Evolutionary conservation across 2,888 invertebrate species (phyloP), one percentile per base, ranked within the genome.

Genomic region (Sylvicola fuscatus): DNA sequence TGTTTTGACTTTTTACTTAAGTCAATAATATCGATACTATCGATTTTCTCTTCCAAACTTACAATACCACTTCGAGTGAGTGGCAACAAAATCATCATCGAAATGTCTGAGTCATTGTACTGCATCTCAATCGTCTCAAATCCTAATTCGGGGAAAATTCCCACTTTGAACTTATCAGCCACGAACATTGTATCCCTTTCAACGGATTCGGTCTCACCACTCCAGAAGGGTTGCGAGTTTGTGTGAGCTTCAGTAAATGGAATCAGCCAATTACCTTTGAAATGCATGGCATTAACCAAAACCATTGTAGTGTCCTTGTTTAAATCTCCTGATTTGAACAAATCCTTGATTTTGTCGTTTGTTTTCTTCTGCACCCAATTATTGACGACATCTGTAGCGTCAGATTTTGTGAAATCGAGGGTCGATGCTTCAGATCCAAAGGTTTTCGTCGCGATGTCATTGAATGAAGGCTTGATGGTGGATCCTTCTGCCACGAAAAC

Each of bases 271-370:
- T 66, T 62, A 3, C 77, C 80, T 60, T 86, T 86, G 58, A 89
- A 89, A 52, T 86, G 83, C n/a, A 89, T 68, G 1, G 86, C 86
- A 51, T 86, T 89, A 2, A 84, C 68, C 4, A 89, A 64, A 3
- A 87, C 72, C 38, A 83, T 54, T 35, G 72, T 63, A 2, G 81
- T 80, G 1, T 57, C 48, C 0, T 36, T 33, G 47, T 59, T 47
- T 1, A 84, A 49, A 46, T 64, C 61, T 42, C 63, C 70, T 2
- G 68, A 13, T 2, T 64, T 51, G 33, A 95, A 56, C 2, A 95
- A 61, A 46, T 87, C 65, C 44, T 72, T 71, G 38, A 95, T 92
- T 53, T 77, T 83, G 6, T 77, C 58, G 36, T 81, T 73, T 0
- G 95, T 95, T 49, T 81, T 68, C 4, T 66, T 53, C 48, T 74